Base-by-base conservation (phyloP, 2,888 invertebrate genomes). In the Caradrina kadenii region DNA sequence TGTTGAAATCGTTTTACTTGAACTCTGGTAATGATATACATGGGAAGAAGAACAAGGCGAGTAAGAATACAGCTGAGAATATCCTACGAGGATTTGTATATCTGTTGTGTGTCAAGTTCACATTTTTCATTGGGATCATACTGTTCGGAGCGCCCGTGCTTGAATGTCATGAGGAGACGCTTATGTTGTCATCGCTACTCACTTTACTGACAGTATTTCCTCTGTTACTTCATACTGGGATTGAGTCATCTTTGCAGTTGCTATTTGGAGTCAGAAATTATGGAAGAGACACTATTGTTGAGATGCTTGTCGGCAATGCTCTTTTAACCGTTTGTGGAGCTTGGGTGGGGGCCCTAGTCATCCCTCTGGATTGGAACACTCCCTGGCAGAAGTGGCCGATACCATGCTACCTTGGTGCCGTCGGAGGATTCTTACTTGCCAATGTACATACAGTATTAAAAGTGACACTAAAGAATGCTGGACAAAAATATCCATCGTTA, bases 291-390 rank as follows among this genome's bases (percentile, higher is more conserved):
- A 96, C 96, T 11, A 88, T 96, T 11, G 89, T 94, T 53, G 96
- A 96, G 60, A 96, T 97, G 93, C 92, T 97, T 59, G 96, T 97
- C 65, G 94, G 95, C 52, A 96, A 96, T 83, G 94, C 97, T 7
- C 87, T 96, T 67, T 86, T 96, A 65, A 96, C 97, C 0, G 88
- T 98, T 15, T 90, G 98, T 45, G 98, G 98, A 4, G 97, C 98
- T 7, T 99, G 98, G 98, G 87, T 98, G 1, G 98, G 98, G 8
- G 98, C 98, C 4, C 96, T 98, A 68, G 97, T 98, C 1, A 98
- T 99, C 79, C 99, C 99, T 0, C 93, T 99, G 45, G 99, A 99
- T 90, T 99, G 99, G 99, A 98, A 98, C 91, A 96, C 97, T 59
- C 97, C 98, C 0, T 99, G 98, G 98, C 99, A 99, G 95, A 96